Evolutionary conservation across 2,888 invertebrate species (phyloP).

Genomic region (Anarsia innoxiella): DNA sequence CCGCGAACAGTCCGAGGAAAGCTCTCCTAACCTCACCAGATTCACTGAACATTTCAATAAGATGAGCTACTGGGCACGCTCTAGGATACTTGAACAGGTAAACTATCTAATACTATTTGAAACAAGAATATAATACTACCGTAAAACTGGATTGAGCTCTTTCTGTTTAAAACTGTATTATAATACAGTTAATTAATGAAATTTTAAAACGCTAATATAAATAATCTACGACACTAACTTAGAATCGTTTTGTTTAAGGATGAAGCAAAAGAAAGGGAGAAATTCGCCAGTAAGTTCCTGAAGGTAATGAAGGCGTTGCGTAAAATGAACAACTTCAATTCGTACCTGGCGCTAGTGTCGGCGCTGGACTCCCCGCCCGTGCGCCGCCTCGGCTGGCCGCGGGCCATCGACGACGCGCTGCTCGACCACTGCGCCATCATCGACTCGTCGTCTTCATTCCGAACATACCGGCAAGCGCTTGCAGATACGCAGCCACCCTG

Average conservation of each 20-base stretch:
- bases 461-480: conserved; percentile 95
- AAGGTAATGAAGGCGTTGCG: conserved; percentile 99
- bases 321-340: conserved; percentile 99
- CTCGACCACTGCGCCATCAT: conserved; percentile 97
- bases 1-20: conserved; percentile 96
- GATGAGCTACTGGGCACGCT: conserved; percentile 98
- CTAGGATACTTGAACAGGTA: conserved; percentile 91
- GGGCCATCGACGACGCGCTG: conserved; percentile 91
- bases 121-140: too few relatives aligned
- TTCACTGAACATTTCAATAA: conserved; percentile 99
- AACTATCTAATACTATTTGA: too few relatives aligned
- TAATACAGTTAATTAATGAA: too few relatives aligned
- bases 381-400: conserved; percentile 93
- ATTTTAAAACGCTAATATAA: too few relatives aligned
- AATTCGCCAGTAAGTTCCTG: conserved; percentile 94
- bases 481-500: conserved; percentile 97
- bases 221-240: too few relatives aligned
- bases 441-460: conserved; percentile 98
- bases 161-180: too few relatives aligned
- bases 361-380: conserved; percentile 98
- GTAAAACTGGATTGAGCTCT: too few relatives aligned
- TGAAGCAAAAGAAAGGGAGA: conserved; percentile 96
- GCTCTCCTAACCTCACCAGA: conserved; percentile 95
- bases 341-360: conserved; percentile 95
- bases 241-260: too few relatives aligned